Evolutionary conservation across 1,140 invertebrate species (phyloP), one percentile per base, ranked within the genome.

Genomic region (Tribolium castaneum): DNA sequence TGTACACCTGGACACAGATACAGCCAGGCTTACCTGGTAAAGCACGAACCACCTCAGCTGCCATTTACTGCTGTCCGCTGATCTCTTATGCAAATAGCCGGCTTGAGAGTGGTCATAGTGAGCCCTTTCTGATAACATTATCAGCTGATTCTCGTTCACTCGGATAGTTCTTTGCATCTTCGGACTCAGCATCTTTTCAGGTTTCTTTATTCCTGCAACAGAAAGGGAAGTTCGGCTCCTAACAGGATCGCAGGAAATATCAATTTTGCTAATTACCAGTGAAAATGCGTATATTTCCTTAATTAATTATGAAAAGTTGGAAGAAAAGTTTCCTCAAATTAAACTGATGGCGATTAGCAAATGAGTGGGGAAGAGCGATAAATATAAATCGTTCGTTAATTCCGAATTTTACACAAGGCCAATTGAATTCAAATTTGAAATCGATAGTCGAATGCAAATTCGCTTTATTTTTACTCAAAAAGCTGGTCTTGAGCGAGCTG

Each of bases 11-110:
- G 6, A 45, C 22, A 59, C 7, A 25, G 6, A 25, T n/a, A 25
- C 14, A 59, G 30, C 9, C 10, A 1, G 30, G 75, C 86, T 87
- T 85, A 95, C 94, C 91, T 98, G 96, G 86, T 97, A 98, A 2
- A 98, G 90, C 16, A 96, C 91, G 86, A 98, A 98, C 92, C 94
- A 98, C 34, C 96, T 88, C 49, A 94, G 88, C 86, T 97, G 96
- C 96, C 96, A 98, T 87, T 96, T 97, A 72, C 91, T 92, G 77
- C 91, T 94, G 85, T 97, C 96, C 0, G 94, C 91, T 52, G 94
- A 95, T 74, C 94, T 89, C 87, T 98, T 98, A 87, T 95, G 93
- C 74, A 98, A 89, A 87, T 94, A 94, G 25, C 96, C 96, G 22
- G 91, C 89, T 86, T 90, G 83, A 25, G 91, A 90, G 81, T 93